A percentile compares a stretch with the other conserved stretches of the same genome.
phyloP scores from a whole-genome alignment of 2,113 vertebrate genomes.

The Gnathonemus echidnorhynchus region DNA sequence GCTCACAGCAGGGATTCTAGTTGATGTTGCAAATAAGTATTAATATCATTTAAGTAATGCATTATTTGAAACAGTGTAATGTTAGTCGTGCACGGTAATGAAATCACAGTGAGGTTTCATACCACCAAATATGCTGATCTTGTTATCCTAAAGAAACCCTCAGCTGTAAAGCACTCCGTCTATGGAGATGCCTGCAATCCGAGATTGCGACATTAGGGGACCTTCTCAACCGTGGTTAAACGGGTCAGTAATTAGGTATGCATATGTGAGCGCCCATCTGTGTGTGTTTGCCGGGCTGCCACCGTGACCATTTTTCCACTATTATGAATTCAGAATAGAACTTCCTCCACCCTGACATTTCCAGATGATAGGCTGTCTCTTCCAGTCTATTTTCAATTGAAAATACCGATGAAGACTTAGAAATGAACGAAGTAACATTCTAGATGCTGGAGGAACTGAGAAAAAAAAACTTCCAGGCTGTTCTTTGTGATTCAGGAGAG shows the following conservation, averaged over 20 bases:
- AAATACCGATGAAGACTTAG: background rate
- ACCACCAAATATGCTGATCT: background rate
- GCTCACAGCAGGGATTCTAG: background rate
- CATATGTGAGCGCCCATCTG: background rate
- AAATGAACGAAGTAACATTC: background rate
- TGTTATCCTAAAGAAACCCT: background rate
- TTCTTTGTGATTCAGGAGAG: background rate
- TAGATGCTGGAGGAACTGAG: background rate
- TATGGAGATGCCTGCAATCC: background rate
- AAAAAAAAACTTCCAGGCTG: background rate
- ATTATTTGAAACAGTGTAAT: background rate
- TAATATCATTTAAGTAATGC: background rate
- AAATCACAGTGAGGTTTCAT: background rate
- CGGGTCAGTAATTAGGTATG: conserved; percentile 4
- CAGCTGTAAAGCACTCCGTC: background rate
- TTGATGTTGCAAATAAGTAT: background rate
- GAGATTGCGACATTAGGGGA: conserved; percentile 2
- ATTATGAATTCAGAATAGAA: conserved; percentile 10
- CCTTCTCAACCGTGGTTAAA: background rate
- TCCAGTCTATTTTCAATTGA: background rate
- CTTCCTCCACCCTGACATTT: background rate
- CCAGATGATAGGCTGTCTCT: background rate
- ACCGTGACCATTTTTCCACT: background rate
- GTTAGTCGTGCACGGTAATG: background rate
- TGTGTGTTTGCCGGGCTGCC: background rate